Conservation (phyloP, 2,113 vertebrate genomes). For the Bufo gargarizans region DNA sequence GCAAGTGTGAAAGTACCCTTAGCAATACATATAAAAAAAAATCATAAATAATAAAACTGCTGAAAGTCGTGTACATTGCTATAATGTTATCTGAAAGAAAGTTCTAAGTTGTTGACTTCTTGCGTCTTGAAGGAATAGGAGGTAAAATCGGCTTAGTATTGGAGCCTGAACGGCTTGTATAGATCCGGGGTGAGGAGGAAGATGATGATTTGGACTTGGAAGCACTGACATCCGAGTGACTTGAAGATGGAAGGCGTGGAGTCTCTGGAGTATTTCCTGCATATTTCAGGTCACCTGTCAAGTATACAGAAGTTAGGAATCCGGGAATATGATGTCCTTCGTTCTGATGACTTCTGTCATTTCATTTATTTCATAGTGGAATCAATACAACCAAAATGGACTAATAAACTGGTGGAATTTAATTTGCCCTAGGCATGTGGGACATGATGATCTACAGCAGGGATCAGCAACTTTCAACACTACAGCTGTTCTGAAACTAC, state of each 20-base stretch:
- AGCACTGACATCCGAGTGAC: neutral
- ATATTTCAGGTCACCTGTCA: slow-evolving; percentile 52
- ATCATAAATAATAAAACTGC: neutral
- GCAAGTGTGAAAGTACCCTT: too few species aligned
- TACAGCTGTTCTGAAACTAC: too few species aligned
- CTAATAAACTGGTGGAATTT: too few species aligned
- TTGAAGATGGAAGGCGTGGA: neutral
- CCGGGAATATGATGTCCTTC: neutral
- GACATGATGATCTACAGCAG: too few species aligned
- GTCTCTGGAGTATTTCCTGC: slow-evolving; percentile 58
- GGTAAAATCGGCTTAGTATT: slow-evolving; percentile 79
- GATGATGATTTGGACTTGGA: neutral
- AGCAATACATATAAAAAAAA: neutral
- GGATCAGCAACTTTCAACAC: too few species aligned
- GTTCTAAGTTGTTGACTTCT: slow-evolving; percentile 55
- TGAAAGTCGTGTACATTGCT: neutral
- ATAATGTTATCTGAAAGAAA: neutral
- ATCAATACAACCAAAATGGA: too few species aligned
- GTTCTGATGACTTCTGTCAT: too few species aligned
- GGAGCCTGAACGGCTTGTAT: slow-evolving; percentile 67
- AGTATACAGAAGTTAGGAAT: neutral
- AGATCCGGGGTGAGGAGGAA: neutral
- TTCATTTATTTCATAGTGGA: too few species aligned
- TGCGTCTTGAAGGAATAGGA: slow-evolving; percentile 78
- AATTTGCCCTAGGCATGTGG: too few species aligned